These are phyloP conservation scores for Chaetodon auriga DNA, from an alignment of 2,113 vertebrate genomes.

Conservation along the genomic window DNA sequence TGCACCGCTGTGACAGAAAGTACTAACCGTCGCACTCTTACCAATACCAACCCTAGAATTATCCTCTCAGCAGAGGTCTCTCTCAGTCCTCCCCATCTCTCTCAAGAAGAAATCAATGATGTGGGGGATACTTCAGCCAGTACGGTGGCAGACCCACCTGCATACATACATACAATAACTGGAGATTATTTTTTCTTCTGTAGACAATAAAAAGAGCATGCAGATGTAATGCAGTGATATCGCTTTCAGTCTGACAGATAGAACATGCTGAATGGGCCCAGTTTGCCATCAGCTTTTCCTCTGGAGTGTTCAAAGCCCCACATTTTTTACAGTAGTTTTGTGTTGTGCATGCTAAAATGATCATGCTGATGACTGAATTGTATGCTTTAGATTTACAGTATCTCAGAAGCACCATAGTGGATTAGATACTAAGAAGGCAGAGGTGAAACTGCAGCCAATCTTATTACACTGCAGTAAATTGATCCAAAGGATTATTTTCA, in stretches of 20 bases:
- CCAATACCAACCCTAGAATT: slow-evolving; percentile 75
- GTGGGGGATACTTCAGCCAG: slow-evolving; percentile 49
- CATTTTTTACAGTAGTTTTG: not conserved
- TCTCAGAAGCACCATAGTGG: slow-evolving; percentile 22
- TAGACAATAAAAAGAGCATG: slow-evolving; percentile 10
- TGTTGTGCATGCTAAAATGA: slow-evolving; percentile 11
- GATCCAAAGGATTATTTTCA: slow-evolving; percentile 59
- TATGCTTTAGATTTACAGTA: slow-evolving; percentile 15
- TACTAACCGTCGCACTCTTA: slow-evolving; percentile 71
- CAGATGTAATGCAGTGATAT: slow-evolving; percentile 16
- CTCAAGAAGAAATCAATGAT: slow-evolving; percentile 65
- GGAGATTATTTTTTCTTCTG: slow-evolving; percentile 26
- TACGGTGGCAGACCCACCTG: slow-evolving; percentile 47
- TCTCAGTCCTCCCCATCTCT: slow-evolving; percentile 55
- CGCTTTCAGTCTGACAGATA: slow-evolving; percentile 1
- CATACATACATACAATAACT: slow-evolving; percentile 37
- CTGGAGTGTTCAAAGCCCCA: not conserved
- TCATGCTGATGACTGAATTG: slow-evolving; percentile 22
- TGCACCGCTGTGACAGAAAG: slow-evolving; percentile 70
- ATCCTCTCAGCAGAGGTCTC: slow-evolving; percentile 77
- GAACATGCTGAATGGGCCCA: not conserved
- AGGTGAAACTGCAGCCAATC: slow-evolving; percentile 44
- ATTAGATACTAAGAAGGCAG: slow-evolving; percentile 51
- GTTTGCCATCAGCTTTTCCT: not conserved
- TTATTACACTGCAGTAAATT: slow-evolving; percentile 44